A percentile compares a stretch with the other conserved stretches of the same genome.
phyloP scores from a whole-genome alignment of 2,888 invertebrate species.

The Reticulitermes lucifugus region DNA sequence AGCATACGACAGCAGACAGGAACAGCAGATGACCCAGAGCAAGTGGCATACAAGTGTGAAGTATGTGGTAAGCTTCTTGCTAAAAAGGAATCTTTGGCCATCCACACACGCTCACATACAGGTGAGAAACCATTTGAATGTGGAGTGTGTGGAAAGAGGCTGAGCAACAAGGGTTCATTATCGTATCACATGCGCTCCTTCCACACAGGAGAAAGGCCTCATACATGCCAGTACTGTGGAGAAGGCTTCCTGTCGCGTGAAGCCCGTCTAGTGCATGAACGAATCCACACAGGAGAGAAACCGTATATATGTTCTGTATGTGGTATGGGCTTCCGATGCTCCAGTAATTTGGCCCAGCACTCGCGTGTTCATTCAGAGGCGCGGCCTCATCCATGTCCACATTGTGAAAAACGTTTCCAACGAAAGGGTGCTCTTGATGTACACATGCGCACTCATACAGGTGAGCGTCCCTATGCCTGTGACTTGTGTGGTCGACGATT shows the following conservation, averaged over 20 bases:
- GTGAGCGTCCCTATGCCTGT: constrained; percentile 59
- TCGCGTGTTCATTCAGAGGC: constrained; percentile 55
- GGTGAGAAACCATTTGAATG: constrained; percentile 55
- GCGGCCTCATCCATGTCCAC: constrained; percentile 56
- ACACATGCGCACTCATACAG: constrained; percentile 60
- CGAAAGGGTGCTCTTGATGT: constrained; percentile 57
- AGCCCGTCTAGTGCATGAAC: constrained; percentile 62
- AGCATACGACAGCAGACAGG: constrained; percentile 17
- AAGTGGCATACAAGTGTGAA: constrained; percentile 57
- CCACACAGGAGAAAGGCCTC: constrained; percentile 63
- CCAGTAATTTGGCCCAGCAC: constrained; percentile 60
- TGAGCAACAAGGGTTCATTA: constrained; percentile 59
- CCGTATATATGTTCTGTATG: constrained; percentile 60
- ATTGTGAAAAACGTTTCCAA: constrained; percentile 57
- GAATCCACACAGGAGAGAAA: constrained; percentile 62
- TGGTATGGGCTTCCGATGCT: constrained; percentile 59
- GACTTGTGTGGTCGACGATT: constrained; percentile 58
- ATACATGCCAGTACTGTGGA: constrained; percentile 63
- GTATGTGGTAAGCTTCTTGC: constrained; percentile 57
- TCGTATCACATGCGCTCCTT: constrained; percentile 62
- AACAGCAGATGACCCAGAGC: constrained; percentile 51
- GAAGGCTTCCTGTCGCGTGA: constrained; percentile 63
- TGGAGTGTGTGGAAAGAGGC: constrained; percentile 58
- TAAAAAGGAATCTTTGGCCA: constrained; percentile 57
- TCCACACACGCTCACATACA: constrained; percentile 58